Percentiles rank a stretch among this genome's conserved stretches.
Evolutionary conservation across 2,888 invertebrate species (phyloP).

Genomic region (Ophion ellenae): DNA sequence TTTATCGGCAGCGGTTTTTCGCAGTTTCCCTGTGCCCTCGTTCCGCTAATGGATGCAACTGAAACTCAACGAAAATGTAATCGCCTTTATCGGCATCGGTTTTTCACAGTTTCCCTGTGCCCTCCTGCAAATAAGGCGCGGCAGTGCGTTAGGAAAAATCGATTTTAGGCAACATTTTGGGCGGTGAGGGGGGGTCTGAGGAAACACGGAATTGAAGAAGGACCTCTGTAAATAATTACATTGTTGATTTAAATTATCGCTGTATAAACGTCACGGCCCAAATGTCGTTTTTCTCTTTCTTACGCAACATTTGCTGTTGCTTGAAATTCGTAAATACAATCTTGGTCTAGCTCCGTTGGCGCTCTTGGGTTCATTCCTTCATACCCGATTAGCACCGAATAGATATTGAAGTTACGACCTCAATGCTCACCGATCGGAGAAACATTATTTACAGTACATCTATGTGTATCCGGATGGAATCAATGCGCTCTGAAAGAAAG

Average conservation of each 20-base stretch:
- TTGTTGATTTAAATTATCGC: background rate
- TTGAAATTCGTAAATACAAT: background rate
- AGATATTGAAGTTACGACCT: conserved; percentile 42
- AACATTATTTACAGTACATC: conserved; percentile 20
- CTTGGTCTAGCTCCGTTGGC: conserved; percentile 1
- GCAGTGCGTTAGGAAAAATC: background rate
- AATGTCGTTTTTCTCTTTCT: background rate
- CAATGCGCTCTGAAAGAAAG: background rate
- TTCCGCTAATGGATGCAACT: too few relatives aligned
- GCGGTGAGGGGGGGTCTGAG: background rate
- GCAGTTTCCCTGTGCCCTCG: too few relatives aligned
- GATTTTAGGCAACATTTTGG: background rate
- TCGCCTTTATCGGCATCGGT: background rate
- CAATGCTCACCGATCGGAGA: conserved; percentile 22
- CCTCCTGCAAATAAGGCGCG: too few relatives aligned
- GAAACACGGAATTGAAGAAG: too few relatives aligned
- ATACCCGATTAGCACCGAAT: conserved; percentile 42
- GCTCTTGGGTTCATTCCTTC: conserved; percentile 24
- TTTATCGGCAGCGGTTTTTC: too few relatives aligned
- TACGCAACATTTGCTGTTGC: background rate
- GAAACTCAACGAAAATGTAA: too few relatives aligned
- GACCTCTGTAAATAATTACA: too few relatives aligned
- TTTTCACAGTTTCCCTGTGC: background rate
- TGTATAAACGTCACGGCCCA: background rate
- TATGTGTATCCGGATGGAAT: conserved; percentile 16